A percentile compares a stretch with the other conserved stretches of the same genome.
Evolutionary conservation across 2,888 invertebrate genomes (phyloP).

Genomic region (Drosophila hamatofila): DNA sequence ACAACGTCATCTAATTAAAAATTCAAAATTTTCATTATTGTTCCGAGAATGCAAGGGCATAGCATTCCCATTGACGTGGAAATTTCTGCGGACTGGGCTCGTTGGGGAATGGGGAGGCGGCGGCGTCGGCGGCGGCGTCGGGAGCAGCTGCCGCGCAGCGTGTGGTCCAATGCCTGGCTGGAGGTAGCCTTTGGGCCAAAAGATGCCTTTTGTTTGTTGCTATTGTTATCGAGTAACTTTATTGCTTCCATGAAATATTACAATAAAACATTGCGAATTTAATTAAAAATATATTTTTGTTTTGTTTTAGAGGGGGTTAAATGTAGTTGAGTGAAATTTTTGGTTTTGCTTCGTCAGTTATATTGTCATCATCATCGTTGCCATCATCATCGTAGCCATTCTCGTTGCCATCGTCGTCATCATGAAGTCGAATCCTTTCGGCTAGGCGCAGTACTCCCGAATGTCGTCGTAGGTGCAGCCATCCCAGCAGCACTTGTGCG

Average conservation of each 20-base stretch:
- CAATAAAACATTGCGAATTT: constrained; percentile 75
- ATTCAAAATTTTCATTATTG: constrained; percentile 75
- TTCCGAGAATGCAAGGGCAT: constrained; percentile 57
- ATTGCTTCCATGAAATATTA: constrained; percentile 79
- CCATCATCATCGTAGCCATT: background rate
- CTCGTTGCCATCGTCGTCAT: background rate
- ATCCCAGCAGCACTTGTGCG: constrained; percentile 67
- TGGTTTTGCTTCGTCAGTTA: constrained; percentile 17
- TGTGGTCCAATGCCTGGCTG: constrained; percentile 6
- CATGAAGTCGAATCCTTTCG: constrained; percentile 1
- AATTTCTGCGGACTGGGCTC: background rate
- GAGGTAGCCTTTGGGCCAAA: constrained; percentile 1
- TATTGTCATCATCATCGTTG: background rate
- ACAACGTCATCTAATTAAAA: constrained; percentile 77
- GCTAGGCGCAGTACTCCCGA: constrained; percentile 63
- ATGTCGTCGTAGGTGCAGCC: constrained; percentile 74
- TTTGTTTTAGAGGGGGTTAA: constrained; percentile 35
- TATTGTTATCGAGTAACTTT: constrained; percentile 72
- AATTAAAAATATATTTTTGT: constrained; percentile 56
- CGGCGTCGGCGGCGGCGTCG: background rate
- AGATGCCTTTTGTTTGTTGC: constrained; percentile 58
- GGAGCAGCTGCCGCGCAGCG: constrained; percentile 1
- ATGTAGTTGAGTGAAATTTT: constrained; percentile 66
- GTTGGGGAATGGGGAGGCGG: background rate
- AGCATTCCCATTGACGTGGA: constrained; percentile 39